A percentile compares a stretch with the other conserved stretches of the same genome.
Evolutionary conservation across 2,888 invertebrate genomes (phyloP).

Genomic region (Xanthia togata): DNA sequence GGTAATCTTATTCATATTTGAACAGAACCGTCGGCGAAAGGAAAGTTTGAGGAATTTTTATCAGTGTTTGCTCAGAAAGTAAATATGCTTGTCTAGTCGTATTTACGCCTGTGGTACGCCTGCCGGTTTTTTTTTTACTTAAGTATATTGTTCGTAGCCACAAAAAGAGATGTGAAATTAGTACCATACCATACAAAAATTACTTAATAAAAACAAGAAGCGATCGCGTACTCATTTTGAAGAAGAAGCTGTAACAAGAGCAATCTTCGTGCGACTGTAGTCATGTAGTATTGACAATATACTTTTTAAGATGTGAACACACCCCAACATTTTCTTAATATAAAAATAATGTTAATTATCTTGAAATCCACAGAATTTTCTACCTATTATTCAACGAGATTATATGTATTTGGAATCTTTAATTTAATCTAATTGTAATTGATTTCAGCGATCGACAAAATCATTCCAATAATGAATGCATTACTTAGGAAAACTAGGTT

Average conservation of each 20-base stretch:
- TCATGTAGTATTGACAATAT: neutral
- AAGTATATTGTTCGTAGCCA: neutral
- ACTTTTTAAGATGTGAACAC: neutral
- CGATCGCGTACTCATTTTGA: neutral
- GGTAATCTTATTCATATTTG: conserved; percentile 25
- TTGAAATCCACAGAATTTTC: neutral
- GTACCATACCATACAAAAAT: neutral
- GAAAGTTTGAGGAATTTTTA: conserved; percentile 30
- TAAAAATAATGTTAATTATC: neutral
- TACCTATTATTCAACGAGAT: neutral
- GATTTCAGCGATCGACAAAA: neutral
- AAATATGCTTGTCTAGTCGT: conserved; percentile 25
- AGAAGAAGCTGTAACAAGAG: neutral
- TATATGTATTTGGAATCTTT: conserved; percentile 3
- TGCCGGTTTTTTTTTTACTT: neutral
- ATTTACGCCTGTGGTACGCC: conserved; percentile 2
- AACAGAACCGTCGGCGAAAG: conserved; percentile 18
- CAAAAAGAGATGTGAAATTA: neutral
- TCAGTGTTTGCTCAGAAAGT: conserved; percentile 4
- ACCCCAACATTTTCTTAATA: neutral
- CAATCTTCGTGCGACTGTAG: neutral
- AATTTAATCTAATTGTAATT: conserved; percentile 24
- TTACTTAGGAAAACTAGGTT: neutral
- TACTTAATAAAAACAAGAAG: neutral
- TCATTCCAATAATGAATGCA: conserved; percentile 14